Percentiles rank a stretch among this genome's conserved stretches.
These are phyloP conservation scores for Lucifuga dentata DNA, from an alignment of 2,113 vertebrate genomes.

Conservation along the genomic window DNA sequence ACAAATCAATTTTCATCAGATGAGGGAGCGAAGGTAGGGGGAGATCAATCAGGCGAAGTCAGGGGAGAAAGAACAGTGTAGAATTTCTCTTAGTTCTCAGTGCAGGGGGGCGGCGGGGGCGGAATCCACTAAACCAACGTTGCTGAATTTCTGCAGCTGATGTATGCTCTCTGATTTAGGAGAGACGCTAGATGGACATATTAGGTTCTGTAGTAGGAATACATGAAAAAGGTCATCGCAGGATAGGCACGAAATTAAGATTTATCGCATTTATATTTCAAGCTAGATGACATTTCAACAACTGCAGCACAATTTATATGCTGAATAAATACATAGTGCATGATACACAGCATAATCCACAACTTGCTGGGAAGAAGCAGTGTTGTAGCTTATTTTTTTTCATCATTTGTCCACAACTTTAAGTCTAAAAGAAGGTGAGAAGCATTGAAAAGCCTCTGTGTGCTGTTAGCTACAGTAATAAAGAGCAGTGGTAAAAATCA, in stretches of 20 bases:
- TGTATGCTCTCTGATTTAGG: constrained; percentile 38
- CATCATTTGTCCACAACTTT: constrained; percentile 2
- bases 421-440: neutral
- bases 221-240: constrained; percentile 26
- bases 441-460: neutral
- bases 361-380: neutral
- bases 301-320: constrained; percentile 7
- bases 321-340: constrained; percentile 13
- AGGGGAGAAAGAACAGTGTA: constrained; percentile 17
- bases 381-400: constrained; percentile 3
- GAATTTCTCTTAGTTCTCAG: constrained; percentile 19
- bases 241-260: constrained; percentile 35
- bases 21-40: constrained; percentile 54
- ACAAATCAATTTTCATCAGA: constrained; percentile 88
- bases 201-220: constrained; percentile 1
- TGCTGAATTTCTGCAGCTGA: constrained; percentile 21
- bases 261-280: constrained; percentile 28
- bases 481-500: constrained; percentile 55
- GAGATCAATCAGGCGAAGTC: constrained; percentile 80
- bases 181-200: constrained; percentile 28
- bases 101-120: neutral
- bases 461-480: constrained; percentile 53
- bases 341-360: constrained; percentile 6
- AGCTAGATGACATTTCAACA: constrained; percentile 14
- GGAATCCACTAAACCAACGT: constrained; percentile 5